Evolutionary conservation across 2,113 vertebrate species (phyloP).

Genomic region (Seriola dumerili): DNA sequence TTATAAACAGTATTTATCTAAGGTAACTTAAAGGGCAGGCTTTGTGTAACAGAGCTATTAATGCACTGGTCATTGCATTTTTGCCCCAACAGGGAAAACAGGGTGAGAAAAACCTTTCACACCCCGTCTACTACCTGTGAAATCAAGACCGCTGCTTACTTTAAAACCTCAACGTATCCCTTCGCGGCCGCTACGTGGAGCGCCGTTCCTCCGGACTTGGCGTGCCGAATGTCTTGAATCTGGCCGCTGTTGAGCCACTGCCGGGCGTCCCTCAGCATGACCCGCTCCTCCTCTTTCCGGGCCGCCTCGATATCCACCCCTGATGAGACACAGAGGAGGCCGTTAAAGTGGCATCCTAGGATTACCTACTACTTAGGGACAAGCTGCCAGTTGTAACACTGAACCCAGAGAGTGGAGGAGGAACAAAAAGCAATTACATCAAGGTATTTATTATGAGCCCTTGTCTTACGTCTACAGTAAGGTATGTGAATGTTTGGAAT

Average conservation of each 20-base stretch:
- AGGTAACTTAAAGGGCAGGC: neutral
- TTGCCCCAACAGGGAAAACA: neutral
- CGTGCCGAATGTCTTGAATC: conserved; percentile 93
- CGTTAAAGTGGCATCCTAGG: neutral
- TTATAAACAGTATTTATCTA: conserved; percentile 29
- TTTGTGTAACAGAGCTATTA: conserved; percentile 15
- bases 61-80: neutral
- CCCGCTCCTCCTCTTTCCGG: conserved; percentile 96
- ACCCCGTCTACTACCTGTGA: no score
- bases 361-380: conserved; percentile 40
- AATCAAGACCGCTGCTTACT: conserved; percentile 85
- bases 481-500: conserved; percentile 15
- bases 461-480: neutral
- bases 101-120: no score
- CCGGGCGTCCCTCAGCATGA: conserved; percentile 96
- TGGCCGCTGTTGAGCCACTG: conserved; percentile 99
- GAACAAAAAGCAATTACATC: neutral
- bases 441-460: neutral
- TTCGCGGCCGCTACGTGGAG: conserved; percentile 98
- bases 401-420: neutral
- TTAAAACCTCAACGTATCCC: conserved; percentile 98
- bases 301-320: conserved; percentile 98
- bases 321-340: conserved; percentile 60
- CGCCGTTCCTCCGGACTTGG: conserved; percentile 97
- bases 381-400: conserved; percentile 17